A percentile compares a stretch with the other conserved stretches of the same genome.
Evolutionary conservation across 2,113 vertebrate species (phyloP).

Genomic region (Chaetorhynchus papuensis): DNA sequence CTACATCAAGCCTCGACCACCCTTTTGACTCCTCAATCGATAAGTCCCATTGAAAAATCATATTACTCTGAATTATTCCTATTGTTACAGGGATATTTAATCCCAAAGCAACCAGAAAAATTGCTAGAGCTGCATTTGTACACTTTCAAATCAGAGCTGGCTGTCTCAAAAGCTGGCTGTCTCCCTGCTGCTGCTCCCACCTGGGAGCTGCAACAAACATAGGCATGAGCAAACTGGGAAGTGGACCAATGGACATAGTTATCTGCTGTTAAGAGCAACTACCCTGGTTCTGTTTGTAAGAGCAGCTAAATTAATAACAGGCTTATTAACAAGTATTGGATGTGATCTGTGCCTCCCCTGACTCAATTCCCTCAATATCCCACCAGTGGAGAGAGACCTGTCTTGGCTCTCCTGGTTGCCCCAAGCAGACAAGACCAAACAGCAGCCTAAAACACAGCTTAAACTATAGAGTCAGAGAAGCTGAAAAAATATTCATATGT

Average conservation of each 20-base stretch:
- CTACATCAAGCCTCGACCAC: accelerated
- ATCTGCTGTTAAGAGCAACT: neutral
- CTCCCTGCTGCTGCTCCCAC: neutral
- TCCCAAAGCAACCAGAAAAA: neutral
- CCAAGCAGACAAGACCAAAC: neutral
- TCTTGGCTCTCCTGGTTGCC: neutral
- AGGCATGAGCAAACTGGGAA: accelerated
- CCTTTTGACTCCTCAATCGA: neutral
- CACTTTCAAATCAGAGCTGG: neutral
- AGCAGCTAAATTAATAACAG: neutral
- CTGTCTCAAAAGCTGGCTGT: neutral
- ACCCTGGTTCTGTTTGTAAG: neutral
- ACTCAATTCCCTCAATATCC: neutral
- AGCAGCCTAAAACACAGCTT: neutral
- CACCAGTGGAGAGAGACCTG: neutral
- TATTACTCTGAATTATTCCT: neutral
- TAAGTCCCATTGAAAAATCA: neutral
- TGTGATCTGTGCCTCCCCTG: neutral
- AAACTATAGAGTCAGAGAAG: neutral
- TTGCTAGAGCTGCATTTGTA: neutral
- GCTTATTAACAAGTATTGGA: neutral
- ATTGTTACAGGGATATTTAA: neutral
- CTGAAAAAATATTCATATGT: neutral
- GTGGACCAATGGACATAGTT: neutral
- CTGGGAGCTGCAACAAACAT: accelerated